Evolutionary conservation across 2,113 vertebrate species (phyloP).

Genomic region (Laticauda laticaudata): DNA sequence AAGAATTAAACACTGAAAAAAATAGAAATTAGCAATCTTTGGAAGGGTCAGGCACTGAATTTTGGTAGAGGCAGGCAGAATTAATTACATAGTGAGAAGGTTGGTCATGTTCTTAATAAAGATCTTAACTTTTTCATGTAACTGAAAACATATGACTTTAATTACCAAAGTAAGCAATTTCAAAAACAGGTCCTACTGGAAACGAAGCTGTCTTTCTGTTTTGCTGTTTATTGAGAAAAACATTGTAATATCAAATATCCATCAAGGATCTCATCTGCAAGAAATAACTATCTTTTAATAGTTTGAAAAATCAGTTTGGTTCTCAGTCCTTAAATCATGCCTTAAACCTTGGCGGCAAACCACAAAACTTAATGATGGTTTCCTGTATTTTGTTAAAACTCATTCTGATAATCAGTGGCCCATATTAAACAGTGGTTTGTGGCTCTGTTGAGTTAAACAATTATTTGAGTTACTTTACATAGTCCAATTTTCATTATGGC

Average conservation of each 20-base stretch:
- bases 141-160: constrained; percentile 45
- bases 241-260: background rate
- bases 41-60: constrained; percentile 53
- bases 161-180: constrained; percentile 43
- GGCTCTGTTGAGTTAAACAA: background rate
- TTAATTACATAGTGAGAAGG: constrained; percentile 40
- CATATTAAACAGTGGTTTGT: background rate
- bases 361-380: background rate
- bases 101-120: constrained; percentile 44
- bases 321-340: constrained; percentile 2
- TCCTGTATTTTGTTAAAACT: background rate
- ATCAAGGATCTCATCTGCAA: background rate
- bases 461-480: background rate
- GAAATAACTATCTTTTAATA: background rate
- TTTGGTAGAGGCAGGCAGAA: constrained; percentile 53
- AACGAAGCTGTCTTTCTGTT: constrained; percentile 24
- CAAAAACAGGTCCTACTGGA: constrained; percentile 9
- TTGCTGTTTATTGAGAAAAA: constrained; percentile 21
- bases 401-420: background rate
- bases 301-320: background rate
- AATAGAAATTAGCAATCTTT: constrained; percentile 36
- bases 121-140: constrained; percentile 47
- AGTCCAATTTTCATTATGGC: background rate
- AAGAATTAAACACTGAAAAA: constrained; percentile 56
- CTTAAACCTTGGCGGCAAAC: constrained; percentile 27